Percentiles rank a stretch among this genome's conserved stretches.
phyloP scores from a whole-genome alignment of 2,888 invertebrate species.

The Sylvicola cinctus region DNA sequence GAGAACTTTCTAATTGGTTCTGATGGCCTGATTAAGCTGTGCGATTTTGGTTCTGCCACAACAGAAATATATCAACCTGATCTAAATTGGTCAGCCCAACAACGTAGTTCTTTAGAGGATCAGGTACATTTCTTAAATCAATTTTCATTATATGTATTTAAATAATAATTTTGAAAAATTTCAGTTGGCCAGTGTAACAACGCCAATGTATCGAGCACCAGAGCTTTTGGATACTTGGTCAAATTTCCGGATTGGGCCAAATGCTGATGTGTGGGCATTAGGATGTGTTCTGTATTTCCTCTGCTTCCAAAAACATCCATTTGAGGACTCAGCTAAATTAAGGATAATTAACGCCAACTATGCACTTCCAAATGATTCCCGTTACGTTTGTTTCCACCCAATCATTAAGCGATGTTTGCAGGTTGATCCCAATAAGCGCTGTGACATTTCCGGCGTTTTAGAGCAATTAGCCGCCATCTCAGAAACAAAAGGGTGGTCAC shows the following conservation, averaged over 20 bases:
- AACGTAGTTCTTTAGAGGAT: slow-evolving; percentile 80
- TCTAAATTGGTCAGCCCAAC: slow-evolving; percentile 79
- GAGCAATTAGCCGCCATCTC: slow-evolving; percentile 78
- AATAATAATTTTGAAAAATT: slow-evolving; percentile 13
- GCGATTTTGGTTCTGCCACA: slow-evolving; percentile 95
- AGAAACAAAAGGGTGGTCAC: slow-evolving; percentile 62
- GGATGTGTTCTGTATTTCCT: slow-evolving; percentile 87
- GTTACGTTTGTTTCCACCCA: slow-evolving; percentile 70
- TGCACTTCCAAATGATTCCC: slow-evolving; percentile 56
- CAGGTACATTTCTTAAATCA: slow-evolving; percentile 46
- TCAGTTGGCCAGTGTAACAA: slow-evolving; percentile 57
- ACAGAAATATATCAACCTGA: slow-evolving; percentile 64
- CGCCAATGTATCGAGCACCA: slow-evolving; percentile 93
- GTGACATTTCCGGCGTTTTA: slow-evolving; percentile 57
- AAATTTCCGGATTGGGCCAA: slow-evolving; percentile 77
- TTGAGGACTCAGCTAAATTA: slow-evolving; percentile 87
- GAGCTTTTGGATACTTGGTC: slow-evolving; percentile 98
- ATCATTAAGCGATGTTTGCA: slow-evolving; percentile 70
- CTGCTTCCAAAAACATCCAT: slow-evolving; percentile 89
- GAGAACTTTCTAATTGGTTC: slow-evolving; percentile 83
- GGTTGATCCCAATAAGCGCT: slow-evolving; percentile 62
- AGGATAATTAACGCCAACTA: slow-evolving; percentile 94
- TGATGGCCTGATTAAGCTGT: slow-evolving; percentile 76
- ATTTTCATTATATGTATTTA: slow-evolving; percentile 2
- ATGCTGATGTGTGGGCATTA: slow-evolving; percentile 90